Conservation (phyloP, 2,888 invertebrate species). For the Lamellibrachia columna region DNA sequence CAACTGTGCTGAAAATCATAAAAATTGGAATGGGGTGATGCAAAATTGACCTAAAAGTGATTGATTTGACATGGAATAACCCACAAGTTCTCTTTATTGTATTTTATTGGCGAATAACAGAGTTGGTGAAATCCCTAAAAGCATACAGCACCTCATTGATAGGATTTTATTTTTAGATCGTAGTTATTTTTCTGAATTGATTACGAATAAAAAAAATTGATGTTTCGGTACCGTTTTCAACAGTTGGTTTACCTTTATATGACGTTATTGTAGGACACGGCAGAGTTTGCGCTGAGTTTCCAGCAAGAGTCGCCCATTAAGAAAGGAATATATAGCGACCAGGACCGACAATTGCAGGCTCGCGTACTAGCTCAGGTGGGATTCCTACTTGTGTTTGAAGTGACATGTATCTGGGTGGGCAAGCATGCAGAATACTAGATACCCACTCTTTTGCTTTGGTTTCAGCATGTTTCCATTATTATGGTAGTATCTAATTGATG, state of each 20-base stretch:
- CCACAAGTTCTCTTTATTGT: too few relatives aligned
- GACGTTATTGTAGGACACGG: slow-evolving; percentile 72
- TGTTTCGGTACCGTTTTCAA: too few relatives aligned
- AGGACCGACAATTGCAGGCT: slow-evolving; percentile 79
- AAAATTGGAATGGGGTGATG: neutral
- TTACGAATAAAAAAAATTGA: neutral
- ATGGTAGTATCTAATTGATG: too few relatives aligned
- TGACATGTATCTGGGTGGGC: neutral
- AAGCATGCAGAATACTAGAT: neutral
- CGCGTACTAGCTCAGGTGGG: slow-evolving; percentile 74
- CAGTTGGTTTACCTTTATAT: too few relatives aligned
- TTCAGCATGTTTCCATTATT: neutral
- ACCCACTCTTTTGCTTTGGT: neutral
- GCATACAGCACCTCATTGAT: neutral
- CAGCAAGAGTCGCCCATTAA: slow-evolving; percentile 70
- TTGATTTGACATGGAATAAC: too few relatives aligned
- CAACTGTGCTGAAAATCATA: neutral
- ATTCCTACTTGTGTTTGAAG: neutral
- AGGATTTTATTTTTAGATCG: neutral
- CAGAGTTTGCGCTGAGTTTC: slow-evolving; percentile 79
- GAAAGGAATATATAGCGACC: slow-evolving; percentile 51
- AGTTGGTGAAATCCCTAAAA: too few relatives aligned
- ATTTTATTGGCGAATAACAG: too few relatives aligned
- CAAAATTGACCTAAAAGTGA: neutral
- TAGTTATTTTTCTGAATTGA: neutral